Conservation (phyloP, 2,888 invertebrate genomes). For the Leistus spinibarbis region DNA sequence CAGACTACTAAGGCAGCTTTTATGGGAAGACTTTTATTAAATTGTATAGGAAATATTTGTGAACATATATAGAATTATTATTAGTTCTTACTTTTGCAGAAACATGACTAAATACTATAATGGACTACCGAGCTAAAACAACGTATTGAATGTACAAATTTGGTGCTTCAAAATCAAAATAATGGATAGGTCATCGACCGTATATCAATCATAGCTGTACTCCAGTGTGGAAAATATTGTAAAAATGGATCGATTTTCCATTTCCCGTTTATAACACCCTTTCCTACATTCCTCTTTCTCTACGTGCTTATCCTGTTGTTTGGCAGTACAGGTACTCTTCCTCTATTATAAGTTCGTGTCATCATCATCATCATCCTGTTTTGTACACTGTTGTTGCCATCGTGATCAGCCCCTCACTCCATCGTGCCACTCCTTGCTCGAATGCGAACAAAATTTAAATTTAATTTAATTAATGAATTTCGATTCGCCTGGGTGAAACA, state of each 20-base stretch:
- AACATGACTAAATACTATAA: no score
- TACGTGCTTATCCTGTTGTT: background rate
- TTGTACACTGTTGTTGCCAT: background rate
- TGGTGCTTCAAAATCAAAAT: background rate
- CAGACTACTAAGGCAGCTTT: no score
- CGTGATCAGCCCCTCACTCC: background rate
- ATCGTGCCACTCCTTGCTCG: background rate
- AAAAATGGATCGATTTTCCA: slow-evolving; percentile 3
- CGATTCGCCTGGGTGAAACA: background rate
- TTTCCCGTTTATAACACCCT: background rate
- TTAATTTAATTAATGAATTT: slow-evolving; percentile 4
- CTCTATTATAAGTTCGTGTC: background rate
- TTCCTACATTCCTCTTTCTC: background rate
- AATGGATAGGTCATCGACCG: slow-evolving; percentile 1
- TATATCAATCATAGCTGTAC: slow-evolving; percentile 1
- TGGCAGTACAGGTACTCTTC: background rate
- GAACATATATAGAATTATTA: no score
- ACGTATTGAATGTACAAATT: background rate
- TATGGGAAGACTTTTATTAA: no score
- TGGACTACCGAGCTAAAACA: no score
- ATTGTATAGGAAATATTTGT: no score
- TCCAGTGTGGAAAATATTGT: background rate
- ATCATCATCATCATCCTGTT: background rate
- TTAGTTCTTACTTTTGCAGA: no score
- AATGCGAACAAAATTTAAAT: slow-evolving; percentile 3